phyloP scores from a whole-genome alignment of 2,888 invertebrate species.

The Mythimna pallens region DNA sequence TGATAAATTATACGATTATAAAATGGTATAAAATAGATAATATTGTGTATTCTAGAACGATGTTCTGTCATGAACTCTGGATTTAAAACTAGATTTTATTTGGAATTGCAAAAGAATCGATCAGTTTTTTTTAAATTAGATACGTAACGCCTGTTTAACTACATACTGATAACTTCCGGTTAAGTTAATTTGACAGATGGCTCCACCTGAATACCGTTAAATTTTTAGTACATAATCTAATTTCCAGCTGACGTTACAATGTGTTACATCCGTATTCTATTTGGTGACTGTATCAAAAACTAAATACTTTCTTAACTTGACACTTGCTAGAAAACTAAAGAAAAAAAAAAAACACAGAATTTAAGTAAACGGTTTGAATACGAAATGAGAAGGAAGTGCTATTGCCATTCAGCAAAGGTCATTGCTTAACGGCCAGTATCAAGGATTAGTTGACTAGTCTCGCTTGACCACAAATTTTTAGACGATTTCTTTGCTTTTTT shows the following conservation, averaged over 20 bases:
- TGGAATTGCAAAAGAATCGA: constrained; percentile 1
- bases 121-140: constrained; percentile 9
- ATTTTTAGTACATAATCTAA: neutral
- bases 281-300: too few species aligned
- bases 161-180: constrained; percentile 10
- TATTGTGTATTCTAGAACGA: constrained; percentile 24
- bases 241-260: too few species aligned
- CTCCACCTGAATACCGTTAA: neutral
- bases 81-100: constrained; percentile 11
- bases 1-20: constrained; percentile 19
- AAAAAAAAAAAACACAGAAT: neutral
- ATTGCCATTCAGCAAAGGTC: constrained; percentile 53
- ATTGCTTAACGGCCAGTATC: constrained; percentile 9
- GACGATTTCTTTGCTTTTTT: neutral
- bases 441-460: constrained; percentile 34
- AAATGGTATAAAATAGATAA: constrained; percentile 5
- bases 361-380: constrained; percentile 29
- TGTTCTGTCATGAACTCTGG: constrained; percentile 19
- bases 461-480: constrained; percentile 1
- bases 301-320: too few species aligned
- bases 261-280: too few species aligned
- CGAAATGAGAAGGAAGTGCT: constrained; percentile 47
- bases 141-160: neutral
- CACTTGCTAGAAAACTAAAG: neutral
- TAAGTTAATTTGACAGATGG: neutral